Conservation (phyloP, 2,888 invertebrate genomes). For the Petrolisthes cinctipes region DNA sequence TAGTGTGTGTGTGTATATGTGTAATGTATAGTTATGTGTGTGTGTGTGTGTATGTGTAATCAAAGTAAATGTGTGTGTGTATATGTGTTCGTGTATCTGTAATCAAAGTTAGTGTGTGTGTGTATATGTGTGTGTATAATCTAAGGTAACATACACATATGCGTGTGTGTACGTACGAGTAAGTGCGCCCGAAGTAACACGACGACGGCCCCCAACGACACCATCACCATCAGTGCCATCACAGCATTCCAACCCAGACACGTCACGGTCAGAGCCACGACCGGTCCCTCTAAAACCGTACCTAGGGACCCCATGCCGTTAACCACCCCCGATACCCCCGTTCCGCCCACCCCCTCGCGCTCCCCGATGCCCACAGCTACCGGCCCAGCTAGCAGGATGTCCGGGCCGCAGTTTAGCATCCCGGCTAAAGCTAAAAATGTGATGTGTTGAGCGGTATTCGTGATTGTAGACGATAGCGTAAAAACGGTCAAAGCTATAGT, state of each 20-base stretch:
- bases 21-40: too few relatives aligned
- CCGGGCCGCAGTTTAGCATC: slow-evolving; percentile 72
- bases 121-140: too few relatives aligned
- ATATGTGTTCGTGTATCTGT: too few relatives aligned
- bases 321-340: slow-evolving; percentile 71
- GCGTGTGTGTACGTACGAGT: not conserved
- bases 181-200: slow-evolving; percentile 29
- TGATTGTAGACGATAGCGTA: too few relatives aligned
- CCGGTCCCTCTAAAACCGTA: slow-evolving; percentile 72
- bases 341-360: slow-evolving; percentile 70
- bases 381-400: slow-evolving; percentile 71
- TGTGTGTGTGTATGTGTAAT: too few relatives aligned
- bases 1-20: too few relatives aligned
- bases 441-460: too few relatives aligned
- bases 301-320: slow-evolving; percentile 73
- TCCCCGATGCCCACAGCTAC: slow-evolving; percentile 72
- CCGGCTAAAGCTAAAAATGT: too few relatives aligned
- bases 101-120: too few relatives aligned
- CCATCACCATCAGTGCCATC: slow-evolving; percentile 46
- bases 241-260: slow-evolving; percentile 71
- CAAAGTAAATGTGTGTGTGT: too few relatives aligned
- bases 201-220: slow-evolving; percentile 30
- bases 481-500: slow-evolving; percentile 69
- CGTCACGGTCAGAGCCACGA: slow-evolving; percentile 70
- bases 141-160: too few relatives aligned